Base-by-base conservation (phyloP, 1,140 invertebrate species). In the Philopotamus ludificatus region DNA sequence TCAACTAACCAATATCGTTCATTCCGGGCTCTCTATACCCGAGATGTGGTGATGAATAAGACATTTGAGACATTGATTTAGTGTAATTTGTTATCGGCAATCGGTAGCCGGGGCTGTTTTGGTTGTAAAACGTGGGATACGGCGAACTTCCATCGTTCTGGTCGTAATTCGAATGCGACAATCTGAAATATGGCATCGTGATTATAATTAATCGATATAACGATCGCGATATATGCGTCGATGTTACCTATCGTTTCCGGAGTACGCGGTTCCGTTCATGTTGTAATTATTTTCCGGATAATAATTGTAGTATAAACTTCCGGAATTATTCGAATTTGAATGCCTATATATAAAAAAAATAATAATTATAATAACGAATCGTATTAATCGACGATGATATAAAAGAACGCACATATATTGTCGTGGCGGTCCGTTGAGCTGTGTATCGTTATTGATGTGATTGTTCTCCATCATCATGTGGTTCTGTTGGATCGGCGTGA, bases 401-500 rank as follows among this genome's bases (percentile, higher is more conserved):
- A 53, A 41, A 41, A 44, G 15, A 8, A 54, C 61, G 61, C 47
- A 68, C 66, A 65, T 3, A 34, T 69, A 69, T 21, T 65, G 67
- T 50, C 63, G 60, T 26, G 59, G 54, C 12, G 57, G 44, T 20
- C 41, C 50, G 12, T 41, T 51, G 8, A 66, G 25, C 15, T 45
- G 60, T n/a, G 50, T 28, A 18, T 64, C 57, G 7, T 12, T 39
- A 16, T 28, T 54, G 0, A 51, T 21, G 39, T 68, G 67, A 8
- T 49, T 50, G 20, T 63, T 65, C 50, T 69, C 67, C 3, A 58
- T 41, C 1, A 69, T 26, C 26, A 65, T 58, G 42, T 70, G 67
- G 47, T 57, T 69, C 10, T 69, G 63, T 22, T 63, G 59, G 15
- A 65, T 75, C 73, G 70, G 79, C 74, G 76, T 66, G 0, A 76